These are phyloP conservation scores for Amphibalanus amphitrite DNA, from an alignment of 1,140 invertebrate genomes.

Conservation along the genomic window DNA sequence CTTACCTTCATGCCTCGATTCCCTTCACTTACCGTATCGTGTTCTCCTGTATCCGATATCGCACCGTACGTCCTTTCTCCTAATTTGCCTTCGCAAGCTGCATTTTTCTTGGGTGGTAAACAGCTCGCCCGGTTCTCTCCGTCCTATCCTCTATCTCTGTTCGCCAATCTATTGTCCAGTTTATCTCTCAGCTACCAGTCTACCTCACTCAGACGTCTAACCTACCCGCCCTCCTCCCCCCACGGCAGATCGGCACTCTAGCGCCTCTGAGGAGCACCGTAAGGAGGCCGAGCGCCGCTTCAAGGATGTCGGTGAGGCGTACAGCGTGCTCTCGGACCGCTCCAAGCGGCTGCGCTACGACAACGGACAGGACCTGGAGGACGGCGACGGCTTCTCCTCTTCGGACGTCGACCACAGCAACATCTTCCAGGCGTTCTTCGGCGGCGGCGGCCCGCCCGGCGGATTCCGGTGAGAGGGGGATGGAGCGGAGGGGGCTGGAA, in stretches of 20 bases:
- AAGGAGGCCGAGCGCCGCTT: conserved; percentile 88
- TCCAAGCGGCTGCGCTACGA: conserved; percentile 85
- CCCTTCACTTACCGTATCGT: no score
- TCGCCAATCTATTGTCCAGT: no score
- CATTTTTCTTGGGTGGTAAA: no score
- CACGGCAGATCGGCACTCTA: conserved; percentile 62
- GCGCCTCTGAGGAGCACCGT: conserved; percentile 59
- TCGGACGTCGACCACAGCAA: conserved; percentile 51
- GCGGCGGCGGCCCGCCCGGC: conserved; percentile 25
- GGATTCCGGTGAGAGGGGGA: conserved; percentile 14
- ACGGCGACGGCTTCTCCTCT: conserved; percentile 34
- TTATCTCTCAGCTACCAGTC: no score
- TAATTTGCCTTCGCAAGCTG: no score
- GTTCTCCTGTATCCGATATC: no score
- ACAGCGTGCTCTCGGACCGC: conserved; percentile 80
- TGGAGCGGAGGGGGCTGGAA: conserved; percentile 4
- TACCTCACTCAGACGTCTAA: conserved; percentile 4
- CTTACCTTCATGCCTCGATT: no score
- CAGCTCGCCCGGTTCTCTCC: no score
- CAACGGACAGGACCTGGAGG: conserved; percentile 75
- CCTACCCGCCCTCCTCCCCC: neutral
- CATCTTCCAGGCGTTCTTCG: conserved; percentile 63
- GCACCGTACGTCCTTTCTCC: no score
- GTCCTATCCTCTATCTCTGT: no score
- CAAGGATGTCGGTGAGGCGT: conserved; percentile 94